A percentile compares a stretch with the other conserved stretches of the same genome.
Evolutionary conservation across 1,140 invertebrate genomes (phyloP).

Genomic region (Euura lappo): DNA sequence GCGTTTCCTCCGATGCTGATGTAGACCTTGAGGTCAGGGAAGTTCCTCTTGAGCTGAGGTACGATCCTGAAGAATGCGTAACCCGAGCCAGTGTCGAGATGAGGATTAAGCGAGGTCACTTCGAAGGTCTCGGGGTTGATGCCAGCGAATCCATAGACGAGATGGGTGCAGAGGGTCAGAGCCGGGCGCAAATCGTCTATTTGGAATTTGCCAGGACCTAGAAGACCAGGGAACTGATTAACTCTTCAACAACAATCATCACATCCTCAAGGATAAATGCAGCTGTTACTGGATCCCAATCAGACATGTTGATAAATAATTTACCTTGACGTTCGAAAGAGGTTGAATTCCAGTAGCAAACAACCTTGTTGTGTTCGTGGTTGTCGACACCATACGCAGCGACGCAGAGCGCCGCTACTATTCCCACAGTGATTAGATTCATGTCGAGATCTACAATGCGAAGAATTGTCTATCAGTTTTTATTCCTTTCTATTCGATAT

Average conservation of each 20-base stretch:
- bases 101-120: constrained; percentile 71
- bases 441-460: constrained; percentile 33
- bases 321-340: constrained; percentile 58
- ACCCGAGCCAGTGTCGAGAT: constrained; percentile 72
- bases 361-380: constrained; percentile 56
- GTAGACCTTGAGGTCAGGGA: constrained; percentile 77
- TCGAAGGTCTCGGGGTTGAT: constrained; percentile 77
- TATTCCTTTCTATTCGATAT: too few species aligned
- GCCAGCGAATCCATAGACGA: constrained; percentile 86
- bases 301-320: constrained; percentile 12
- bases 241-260: constrained; percentile 10
- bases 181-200: constrained; percentile 75
- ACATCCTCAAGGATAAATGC: background rate
- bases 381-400: constrained; percentile 28
- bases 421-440: constrained; percentile 15
- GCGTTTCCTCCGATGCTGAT: constrained; percentile 77
- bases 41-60: constrained; percentile 73
- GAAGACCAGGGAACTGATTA: background rate
- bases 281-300: background rate
- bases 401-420: constrained; percentile 30
- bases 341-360: constrained; percentile 63
- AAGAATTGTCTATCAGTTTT: background rate
- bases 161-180: constrained; percentile 80
- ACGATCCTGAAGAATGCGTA: constrained; percentile 74
- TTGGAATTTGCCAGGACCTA: constrained; percentile 80